Evolutionary conservation across 1,140 invertebrate genomes (phyloP), one percentile per base, ranked within the genome.

Genomic region (Drosophila ananassae): DNA sequence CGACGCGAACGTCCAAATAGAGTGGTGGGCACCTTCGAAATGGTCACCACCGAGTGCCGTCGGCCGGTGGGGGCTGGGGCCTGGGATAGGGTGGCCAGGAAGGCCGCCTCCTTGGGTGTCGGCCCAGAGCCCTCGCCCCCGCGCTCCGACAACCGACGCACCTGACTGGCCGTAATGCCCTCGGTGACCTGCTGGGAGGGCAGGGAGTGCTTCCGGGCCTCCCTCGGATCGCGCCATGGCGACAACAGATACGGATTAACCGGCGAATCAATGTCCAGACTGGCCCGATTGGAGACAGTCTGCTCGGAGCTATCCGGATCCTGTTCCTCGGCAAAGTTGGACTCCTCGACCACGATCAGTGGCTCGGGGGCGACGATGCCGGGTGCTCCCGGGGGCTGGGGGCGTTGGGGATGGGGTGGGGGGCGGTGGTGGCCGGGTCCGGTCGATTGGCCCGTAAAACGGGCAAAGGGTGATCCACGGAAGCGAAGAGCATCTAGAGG

Each of bases 121-220:
- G 93, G 93, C 1, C 95, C 95, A 1, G 93, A 94, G 12, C 94
- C 94, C 85, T 96, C 95, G 12, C 95, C 95, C 0, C 95, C 95
- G 56, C 96, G 93, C 79, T 97, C 96, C 30, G 96, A 97, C 3
- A 97, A 90, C 22, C 96, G 93, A 32, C 96, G 94, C 39, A 97
- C 95, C 93, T 97, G 96, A 58, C 96, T 96, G 37, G 96, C 96
- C 8, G 96, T 97, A 72, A 96, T 96, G 44, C 96, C 96, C 32
- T 95, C 94, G 48, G 95, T 96, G 74, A 96, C 96, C 73, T 96
- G 95, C 7, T 96, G 96, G 0, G 96, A 96, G 2, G 96, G 96
- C 72, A 97, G 92, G 6, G 96, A 97, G 77, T 96, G 95, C 85
- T 97, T 97, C 53, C 96, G 93, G 1, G 94, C 94, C 60, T 95